Conservation (phyloP, 2,888 invertebrate species). For the Clunio marinus region DNA sequence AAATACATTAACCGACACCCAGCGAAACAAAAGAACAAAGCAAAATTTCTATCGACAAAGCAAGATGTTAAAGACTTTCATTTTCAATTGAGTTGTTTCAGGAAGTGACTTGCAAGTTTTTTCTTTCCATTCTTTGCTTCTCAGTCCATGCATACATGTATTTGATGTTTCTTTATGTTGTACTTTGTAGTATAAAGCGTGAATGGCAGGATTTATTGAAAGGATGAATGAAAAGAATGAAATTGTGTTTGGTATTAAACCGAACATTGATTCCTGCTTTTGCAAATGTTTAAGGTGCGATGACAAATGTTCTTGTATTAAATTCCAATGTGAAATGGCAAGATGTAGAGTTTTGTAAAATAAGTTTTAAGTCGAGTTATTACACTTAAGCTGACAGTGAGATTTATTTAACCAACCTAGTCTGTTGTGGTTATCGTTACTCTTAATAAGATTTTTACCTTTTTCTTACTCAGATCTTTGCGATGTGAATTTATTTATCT, state of each 20-base stretch:
- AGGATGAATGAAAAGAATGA: not conserved
- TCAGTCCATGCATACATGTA: not conserved
- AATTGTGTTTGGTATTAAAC: too few relatives aligned
- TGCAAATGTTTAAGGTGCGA: too few relatives aligned
- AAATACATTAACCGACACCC: not conserved
- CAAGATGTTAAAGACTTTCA: not conserved
- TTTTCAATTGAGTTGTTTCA: slow-evolving; percentile 35
- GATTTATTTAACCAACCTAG: too few relatives aligned
- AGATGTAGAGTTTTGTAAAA: too few relatives aligned
- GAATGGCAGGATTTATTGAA: not conserved
- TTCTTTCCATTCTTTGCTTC: not conserved
- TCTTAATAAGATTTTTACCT: too few relatives aligned
- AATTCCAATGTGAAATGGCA: too few relatives aligned
- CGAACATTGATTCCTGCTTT: not conserved
- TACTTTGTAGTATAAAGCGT: not conserved
- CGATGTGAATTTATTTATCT: too few relatives aligned
- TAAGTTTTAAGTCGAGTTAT: not conserved
- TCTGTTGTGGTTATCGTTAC: too few relatives aligned
- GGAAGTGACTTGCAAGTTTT: slow-evolving; percentile 30
- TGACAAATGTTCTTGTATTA: too few relatives aligned
- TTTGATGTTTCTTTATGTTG: not conserved
- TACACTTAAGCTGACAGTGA: too few relatives aligned
- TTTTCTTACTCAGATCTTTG: too few relatives aligned
- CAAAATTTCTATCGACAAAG: not conserved
- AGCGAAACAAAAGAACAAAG: not conserved